Percentiles rank a stretch among this genome's conserved stretches.
These are phyloP conservation scores for Caenorhabditis sp. DNA, from an alignment of 2,888 invertebrate species.

Conservation along the genomic window DNA sequence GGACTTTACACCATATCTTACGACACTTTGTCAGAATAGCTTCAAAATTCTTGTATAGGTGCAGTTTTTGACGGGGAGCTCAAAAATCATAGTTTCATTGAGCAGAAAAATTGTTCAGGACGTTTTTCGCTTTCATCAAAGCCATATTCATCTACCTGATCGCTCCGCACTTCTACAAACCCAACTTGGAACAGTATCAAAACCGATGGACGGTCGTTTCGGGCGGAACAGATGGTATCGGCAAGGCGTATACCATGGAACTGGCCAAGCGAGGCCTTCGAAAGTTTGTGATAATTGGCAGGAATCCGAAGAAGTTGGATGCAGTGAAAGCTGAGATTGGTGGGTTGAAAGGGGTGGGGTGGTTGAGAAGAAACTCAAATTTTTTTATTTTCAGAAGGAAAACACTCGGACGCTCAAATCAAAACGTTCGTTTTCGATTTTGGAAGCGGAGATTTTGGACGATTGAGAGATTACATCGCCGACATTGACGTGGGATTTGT, in stretches of 20 bases:
- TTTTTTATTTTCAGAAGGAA: slow-evolving; percentile 51
- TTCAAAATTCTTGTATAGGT: too few relatives aligned
- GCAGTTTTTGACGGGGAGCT: too few relatives aligned
- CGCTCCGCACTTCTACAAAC: slow-evolving; percentile 76
- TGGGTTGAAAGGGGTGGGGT: slow-evolving; percentile 20
- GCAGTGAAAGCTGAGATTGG: slow-evolving; percentile 76
- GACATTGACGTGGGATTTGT: slow-evolving; percentile 80
- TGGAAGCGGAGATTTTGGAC: slow-evolving; percentile 72
- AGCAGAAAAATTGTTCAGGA: too few relatives aligned
- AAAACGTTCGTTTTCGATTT: slow-evolving; percentile 80
- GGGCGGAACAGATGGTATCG: slow-evolving; percentile 81
- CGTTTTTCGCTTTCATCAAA: slow-evolving; percentile 76
- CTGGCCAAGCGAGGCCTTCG: slow-evolving; percentile 77
- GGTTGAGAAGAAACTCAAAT: too few relatives aligned
- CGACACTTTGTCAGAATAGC: too few relatives aligned
- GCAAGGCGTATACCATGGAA: slow-evolving; percentile 78
- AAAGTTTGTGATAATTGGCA: slow-evolving; percentile 80
- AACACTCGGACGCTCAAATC: slow-evolving; percentile 63
- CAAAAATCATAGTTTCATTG: too few relatives aligned
- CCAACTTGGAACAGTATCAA: slow-evolving; percentile 72
- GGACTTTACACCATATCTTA: too few relatives aligned
- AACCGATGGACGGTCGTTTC: slow-evolving; percentile 81
- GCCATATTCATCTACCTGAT: slow-evolving; percentile 77
- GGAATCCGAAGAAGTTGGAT: slow-evolving; percentile 75
- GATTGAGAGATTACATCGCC: slow-evolving; percentile 72